Percentiles rank a stretch among this genome's conserved stretches.
These are phyloP conservation scores for Thaumatotibia leucotreta DNA, from an alignment of 1,140 invertebrate genomes.

Conservation along the genomic window DNA sequence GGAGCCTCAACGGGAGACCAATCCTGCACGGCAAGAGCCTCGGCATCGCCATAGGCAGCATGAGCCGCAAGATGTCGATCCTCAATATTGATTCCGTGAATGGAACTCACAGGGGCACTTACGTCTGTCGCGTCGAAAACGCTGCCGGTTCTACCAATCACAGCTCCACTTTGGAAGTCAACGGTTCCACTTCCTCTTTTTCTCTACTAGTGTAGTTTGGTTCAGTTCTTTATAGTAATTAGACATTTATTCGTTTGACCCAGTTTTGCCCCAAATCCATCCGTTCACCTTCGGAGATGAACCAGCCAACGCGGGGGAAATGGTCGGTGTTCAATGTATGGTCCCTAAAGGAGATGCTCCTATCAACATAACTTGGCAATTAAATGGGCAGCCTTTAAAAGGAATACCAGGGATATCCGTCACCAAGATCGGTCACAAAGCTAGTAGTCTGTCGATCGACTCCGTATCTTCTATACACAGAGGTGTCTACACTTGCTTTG, in stretches of 20 bases:
- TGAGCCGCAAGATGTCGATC: slow-evolving; percentile 83
- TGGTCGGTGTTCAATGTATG: slow-evolving; percentile 79
- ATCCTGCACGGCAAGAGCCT: slow-evolving; percentile 27
- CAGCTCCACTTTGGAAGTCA: slow-evolving; percentile 77
- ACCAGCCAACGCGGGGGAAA: slow-evolving; percentile 78
- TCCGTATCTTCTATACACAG: slow-evolving; percentile 82
- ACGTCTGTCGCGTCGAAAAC: slow-evolving; percentile 81
- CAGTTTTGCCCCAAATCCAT: slow-evolving; percentile 82
- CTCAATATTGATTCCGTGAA: slow-evolving; percentile 75
- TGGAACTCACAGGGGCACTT: slow-evolving; percentile 77
- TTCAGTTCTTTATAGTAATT: slow-evolving; percentile 23
- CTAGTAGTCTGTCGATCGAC: slow-evolving; percentile 84
- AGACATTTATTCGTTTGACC: slow-evolving; percentile 25
- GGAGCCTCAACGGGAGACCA: slow-evolving; percentile 78
- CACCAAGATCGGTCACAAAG: slow-evolving; percentile 77
- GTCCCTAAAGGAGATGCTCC: slow-evolving; percentile 87
- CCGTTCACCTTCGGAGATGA: slow-evolving; percentile 82
- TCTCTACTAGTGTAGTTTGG: slow-evolving; percentile 34
- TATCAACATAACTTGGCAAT: slow-evolving; percentile 83
- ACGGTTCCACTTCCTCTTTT: slow-evolving; percentile 60
- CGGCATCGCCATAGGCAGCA: slow-evolving; percentile 75
- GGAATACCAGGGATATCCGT: slow-evolving; percentile 69
- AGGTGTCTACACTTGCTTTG: slow-evolving; percentile 85
- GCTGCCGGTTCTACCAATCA: slow-evolving; percentile 76
- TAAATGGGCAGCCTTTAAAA: slow-evolving; percentile 76